Base-by-base conservation (phyloP, 30 jellyfish, hydroid and myxozoan species). In the Cassiopea xamachana region DNA sequence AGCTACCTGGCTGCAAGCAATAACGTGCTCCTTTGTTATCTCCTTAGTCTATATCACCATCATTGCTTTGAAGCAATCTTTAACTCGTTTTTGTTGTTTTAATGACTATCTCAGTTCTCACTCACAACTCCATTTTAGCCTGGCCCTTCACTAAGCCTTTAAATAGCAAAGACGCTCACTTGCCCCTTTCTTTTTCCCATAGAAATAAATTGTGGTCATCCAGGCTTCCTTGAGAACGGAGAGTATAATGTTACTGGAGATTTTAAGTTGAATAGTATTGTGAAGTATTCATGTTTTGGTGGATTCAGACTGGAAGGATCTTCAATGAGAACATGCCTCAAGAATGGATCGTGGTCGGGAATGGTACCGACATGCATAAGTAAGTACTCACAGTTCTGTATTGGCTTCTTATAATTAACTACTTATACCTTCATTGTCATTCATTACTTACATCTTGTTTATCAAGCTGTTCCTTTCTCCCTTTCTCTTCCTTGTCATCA, bases 341-440 rank as follows among this genome's bases (percentile, higher is more conserved):
- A 73, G 14, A 86, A 86, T 48, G 88, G 91, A 70, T 74, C 72
- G 47, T 94, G 98, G 98, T 72, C 94, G n/a, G 97, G 97, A 18
- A 48, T 61, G 27, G 80, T 39, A 12, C 96, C 97, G 74, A 90
- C 50, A 27, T 94, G 98, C 88, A 83, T 1, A 79, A 76, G 98
- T 94, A 75, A 81, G 94, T 16, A 55, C 2, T 1, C 19, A 0
- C 6, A 7, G 8, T 64, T 64, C 74, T 64, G 15, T 9, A 27
- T 27, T 27, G 39, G 39, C 39, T 27, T 27, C 74, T 9, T 27
- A 43, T 14, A 0, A 39, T 46, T 39, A 4, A 8, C 18, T 47
- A 2, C 55, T 27, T 12, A 0, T 48, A 2, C 19, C 13, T 78
- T 27, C 71, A 8, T 58, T 46, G 60, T 39, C 67, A 44, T 78